phyloP scores from a whole-genome alignment of 2,888 invertebrate species.

The Sturmia bella region DNA sequence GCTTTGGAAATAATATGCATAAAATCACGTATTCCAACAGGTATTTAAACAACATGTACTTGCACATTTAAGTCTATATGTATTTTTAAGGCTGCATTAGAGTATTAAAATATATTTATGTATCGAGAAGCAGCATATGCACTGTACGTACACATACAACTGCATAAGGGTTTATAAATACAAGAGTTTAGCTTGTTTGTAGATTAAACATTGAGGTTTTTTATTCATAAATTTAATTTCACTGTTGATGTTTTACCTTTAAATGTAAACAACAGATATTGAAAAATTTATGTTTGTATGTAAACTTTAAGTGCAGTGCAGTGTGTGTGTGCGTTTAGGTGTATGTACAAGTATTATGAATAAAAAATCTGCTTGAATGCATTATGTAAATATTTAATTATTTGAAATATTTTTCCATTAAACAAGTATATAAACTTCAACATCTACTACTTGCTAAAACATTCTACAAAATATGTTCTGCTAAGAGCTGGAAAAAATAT shows the following conservation, averaged over 20 bases:
- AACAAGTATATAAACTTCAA: background rate
- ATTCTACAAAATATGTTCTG: conserved; percentile 25
- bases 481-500: conserved; percentile 31
- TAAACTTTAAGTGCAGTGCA: background rate
- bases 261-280: conserved; percentile 66
- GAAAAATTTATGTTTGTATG: conserved; percentile 64
- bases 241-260: conserved; percentile 59
- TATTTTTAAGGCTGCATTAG: background rate
- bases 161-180: background rate
- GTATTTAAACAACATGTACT: conserved; percentile 21
- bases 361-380: conserved; percentile 49
- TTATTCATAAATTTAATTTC: conserved; percentile 39
- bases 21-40: conserved; percentile 65
- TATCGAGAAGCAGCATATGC: background rate
- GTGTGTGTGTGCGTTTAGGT: background rate
- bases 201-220: conserved; percentile 50
- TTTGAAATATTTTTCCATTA: conserved; percentile 42
- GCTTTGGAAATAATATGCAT: conserved; percentile 42
- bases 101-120: conserved; percentile 3
- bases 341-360: background rate
- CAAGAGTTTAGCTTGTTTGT: conserved; percentile 41
- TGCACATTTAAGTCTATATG: background rate
- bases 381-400: conserved; percentile 68
- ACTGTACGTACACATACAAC: background rate
- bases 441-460: background rate